Conservation (phyloP, 2,888 invertebrate species). For the Leptogaster cylindrica region DNA sequence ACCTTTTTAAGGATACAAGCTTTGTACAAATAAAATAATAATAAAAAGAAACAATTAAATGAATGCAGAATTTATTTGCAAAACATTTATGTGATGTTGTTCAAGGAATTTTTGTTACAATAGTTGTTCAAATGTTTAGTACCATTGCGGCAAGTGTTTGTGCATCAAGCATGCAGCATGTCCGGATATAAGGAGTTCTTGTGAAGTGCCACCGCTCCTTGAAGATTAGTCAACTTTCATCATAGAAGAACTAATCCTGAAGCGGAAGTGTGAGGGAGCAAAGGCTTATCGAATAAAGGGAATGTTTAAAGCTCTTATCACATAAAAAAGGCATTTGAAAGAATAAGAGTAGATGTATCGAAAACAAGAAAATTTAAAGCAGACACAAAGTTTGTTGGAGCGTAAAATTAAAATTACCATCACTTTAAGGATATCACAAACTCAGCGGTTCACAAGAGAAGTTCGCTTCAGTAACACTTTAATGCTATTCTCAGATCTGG, state of each 20-base stretch:
- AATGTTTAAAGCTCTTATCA: slow-evolving; percentile 27
- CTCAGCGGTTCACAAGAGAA: slow-evolving; percentile 10
- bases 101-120: no score
- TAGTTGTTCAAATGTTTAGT: no score
- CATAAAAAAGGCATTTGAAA: neutral
- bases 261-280: neutral
- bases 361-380: neutral
- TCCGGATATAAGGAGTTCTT: no score
- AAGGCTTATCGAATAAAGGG: neutral
- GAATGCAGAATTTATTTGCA: no score
- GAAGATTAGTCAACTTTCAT: no score
- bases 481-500: neutral
- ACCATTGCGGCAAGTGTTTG: no score
- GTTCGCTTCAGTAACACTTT: slow-evolving; percentile 13
- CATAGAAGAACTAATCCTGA: slow-evolving; percentile 10
- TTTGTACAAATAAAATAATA: no score
- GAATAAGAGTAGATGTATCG: neutral
- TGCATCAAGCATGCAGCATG: no score
- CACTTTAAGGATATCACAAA: slow-evolving; percentile 27
- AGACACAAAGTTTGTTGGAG: slow-evolving; percentile 22
- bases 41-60: no score
- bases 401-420: slow-evolving; percentile 32
- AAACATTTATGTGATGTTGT: no score
- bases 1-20: no score
- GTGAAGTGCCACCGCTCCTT: no score